phyloP scores from a whole-genome alignment of 2,797 vertebrate species.

The Acipenser transmontanus region DNA sequence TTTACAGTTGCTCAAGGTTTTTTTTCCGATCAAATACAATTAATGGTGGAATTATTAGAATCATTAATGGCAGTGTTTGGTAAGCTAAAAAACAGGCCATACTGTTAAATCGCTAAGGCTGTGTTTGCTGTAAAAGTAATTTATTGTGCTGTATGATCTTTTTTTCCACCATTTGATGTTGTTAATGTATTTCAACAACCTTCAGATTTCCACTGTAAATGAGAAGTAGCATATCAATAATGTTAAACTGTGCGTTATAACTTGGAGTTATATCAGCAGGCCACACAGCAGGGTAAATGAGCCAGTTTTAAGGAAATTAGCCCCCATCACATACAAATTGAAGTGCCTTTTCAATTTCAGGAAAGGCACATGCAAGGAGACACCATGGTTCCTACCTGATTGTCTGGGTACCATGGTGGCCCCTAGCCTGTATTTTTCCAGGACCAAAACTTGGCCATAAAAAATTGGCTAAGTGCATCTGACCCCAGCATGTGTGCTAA shows the following conservation, averaged over 20 bases:
- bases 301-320: no score
- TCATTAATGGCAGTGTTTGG: background rate
- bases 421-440: no score
- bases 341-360: no score
- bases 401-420: no score
- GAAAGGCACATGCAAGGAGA: no score
- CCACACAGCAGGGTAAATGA: no score
- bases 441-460: no score
- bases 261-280: no score
- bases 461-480: no score
- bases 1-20: background rate
- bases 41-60: background rate
- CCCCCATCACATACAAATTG: no score
- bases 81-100: background rate
- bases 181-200: background rate
- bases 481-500: no score
- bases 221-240: background rate
- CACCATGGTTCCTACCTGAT: no score
- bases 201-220: background rate
- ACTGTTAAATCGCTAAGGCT: background rate
- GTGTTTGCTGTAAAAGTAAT: background rate
- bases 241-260: background rate
- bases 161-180: constrained; percentile 1
- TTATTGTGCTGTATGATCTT: background rate
- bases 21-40: background rate